These are phyloP conservation scores for Paratilapia polleni DNA, from an alignment of 2,113 vertebrate genomes.

Conservation along the genomic window DNA sequence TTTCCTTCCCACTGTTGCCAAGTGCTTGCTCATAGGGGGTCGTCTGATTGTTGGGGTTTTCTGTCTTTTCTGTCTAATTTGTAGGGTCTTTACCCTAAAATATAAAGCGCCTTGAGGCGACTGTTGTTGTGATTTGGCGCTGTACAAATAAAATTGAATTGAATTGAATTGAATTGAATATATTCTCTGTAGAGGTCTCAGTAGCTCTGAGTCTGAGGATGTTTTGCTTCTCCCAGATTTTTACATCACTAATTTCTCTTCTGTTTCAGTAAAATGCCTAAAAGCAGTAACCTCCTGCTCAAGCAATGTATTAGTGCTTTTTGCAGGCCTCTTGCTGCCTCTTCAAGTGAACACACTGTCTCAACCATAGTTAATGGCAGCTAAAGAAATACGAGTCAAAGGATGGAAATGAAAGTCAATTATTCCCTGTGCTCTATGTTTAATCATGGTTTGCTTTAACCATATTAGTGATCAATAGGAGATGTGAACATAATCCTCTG, in stretches of 20 bases:
- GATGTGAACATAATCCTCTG: conserved; percentile 4
- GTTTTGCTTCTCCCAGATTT: not conserved
- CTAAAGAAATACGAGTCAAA: conserved; percentile 13
- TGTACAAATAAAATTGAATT: too few relatives aligned
- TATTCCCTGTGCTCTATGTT: conserved; percentile 17
- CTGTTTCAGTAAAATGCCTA: not conserved
- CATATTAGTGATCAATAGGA: conserved; percentile 9
- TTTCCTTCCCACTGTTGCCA: too few relatives aligned
- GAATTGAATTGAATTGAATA: too few relatives aligned
- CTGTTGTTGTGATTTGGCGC: too few relatives aligned
- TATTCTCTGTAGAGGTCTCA: not conserved
- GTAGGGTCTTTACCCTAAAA: too few relatives aligned
- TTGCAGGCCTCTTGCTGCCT: not conserved
- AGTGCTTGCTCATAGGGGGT: too few relatives aligned
- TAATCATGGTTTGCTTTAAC: conserved; percentile 4
- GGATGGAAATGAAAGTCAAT: conserved; percentile 9
- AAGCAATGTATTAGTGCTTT: not conserved
- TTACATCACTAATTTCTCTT: not conserved
- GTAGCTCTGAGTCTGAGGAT: not conserved
- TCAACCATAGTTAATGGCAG: not conserved
- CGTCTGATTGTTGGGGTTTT: too few relatives aligned
- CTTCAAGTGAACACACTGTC: not conserved
- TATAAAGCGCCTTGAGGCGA: too few relatives aligned
- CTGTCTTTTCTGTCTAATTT: too few relatives aligned
- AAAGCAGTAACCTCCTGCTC: not conserved